These are phyloP conservation scores for Pygoscelis adeliae DNA, from an alignment of 2,113 vertebrate species.

Conservation along the genomic window DNA sequence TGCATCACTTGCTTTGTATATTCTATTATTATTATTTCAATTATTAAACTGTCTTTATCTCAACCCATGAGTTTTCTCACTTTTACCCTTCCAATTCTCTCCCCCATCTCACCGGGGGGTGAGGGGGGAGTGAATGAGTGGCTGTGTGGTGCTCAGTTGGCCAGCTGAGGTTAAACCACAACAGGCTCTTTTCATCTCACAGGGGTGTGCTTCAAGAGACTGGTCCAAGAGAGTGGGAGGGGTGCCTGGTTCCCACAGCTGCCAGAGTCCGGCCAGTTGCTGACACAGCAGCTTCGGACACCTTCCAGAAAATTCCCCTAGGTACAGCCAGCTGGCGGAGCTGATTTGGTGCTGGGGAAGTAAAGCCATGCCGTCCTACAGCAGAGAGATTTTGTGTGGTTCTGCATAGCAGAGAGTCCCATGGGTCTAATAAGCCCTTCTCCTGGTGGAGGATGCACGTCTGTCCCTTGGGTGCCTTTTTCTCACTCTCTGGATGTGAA, in stretches of 20 bases:
- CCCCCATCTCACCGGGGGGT: no score
- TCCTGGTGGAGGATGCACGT: not conserved
- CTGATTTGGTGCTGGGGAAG: not conserved
- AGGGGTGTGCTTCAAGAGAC: not conserved
- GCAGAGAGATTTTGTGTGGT: not conserved
- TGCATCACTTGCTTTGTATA: no score
- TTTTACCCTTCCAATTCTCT: no score
- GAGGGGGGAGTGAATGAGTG: no score
- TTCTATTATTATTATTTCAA: no score
- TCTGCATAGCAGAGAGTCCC: not conserved
- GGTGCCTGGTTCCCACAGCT: not conserved
- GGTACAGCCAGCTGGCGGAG: not conserved
- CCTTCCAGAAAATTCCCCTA: not conserved
- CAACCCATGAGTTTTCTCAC: no score
- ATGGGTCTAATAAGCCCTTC: not conserved
- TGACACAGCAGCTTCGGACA: not conserved
- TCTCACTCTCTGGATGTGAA: not conserved
- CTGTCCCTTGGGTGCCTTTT: not conserved
- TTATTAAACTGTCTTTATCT: no score
- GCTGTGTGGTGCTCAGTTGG: no score
- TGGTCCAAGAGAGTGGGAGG: accelerated
- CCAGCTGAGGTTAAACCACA: no score
- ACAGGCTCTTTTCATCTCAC: not conserved
- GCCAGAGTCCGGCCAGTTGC: not conserved
- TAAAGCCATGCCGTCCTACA: not conserved